Percentiles rank a stretch among this genome's conserved stretches.
Evolutionary conservation across 2,888 invertebrate species (phyloP).

Genomic region (Lasioglossum oenotherae): DNA sequence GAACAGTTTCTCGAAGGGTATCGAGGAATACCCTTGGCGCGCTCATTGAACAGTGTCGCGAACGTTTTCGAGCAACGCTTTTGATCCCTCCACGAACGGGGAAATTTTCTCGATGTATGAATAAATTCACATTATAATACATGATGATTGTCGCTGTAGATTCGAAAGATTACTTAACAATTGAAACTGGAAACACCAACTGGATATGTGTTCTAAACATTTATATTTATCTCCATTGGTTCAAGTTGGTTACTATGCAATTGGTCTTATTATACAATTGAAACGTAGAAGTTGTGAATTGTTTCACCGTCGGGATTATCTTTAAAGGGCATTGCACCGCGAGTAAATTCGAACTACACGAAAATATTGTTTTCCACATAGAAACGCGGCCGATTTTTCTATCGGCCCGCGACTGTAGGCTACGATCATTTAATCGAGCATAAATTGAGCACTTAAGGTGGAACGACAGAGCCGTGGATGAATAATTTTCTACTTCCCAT

Average conservation of each 20-base stretch:
- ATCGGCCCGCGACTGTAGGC: background rate
- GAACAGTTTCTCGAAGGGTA: background rate
- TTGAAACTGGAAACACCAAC: background rate
- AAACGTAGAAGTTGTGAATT: slow-evolving; percentile 55
- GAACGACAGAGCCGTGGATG: slow-evolving; percentile 38
- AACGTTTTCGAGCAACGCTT: background rate
- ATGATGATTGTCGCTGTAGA: background rate
- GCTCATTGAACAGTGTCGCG: background rate
- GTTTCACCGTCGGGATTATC: slow-evolving; percentile 48
- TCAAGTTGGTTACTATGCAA: slow-evolving; percentile 46
- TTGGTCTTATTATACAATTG: slow-evolving; percentile 62
- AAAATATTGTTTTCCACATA: slow-evolving; percentile 19
- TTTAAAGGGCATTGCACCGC: slow-evolving; percentile 55
- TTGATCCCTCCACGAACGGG: background rate
- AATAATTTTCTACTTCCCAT: slow-evolving; percentile 46
- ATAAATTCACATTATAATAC: background rate
- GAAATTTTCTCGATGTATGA: background rate
- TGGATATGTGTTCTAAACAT: slow-evolving; percentile 38
- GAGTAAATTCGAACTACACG: slow-evolving; percentile 24
- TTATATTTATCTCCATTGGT: slow-evolving; percentile 52
- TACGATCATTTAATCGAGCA: slow-evolving; percentile 11
- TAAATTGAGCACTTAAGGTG: slow-evolving; percentile 36
- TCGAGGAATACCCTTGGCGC: background rate
- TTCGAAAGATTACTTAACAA: background rate
- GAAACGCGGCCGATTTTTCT: background rate